phyloP scores from a whole-genome alignment of 2,888 invertebrate genomes.

The Parascotia fuliginaria region DNA sequence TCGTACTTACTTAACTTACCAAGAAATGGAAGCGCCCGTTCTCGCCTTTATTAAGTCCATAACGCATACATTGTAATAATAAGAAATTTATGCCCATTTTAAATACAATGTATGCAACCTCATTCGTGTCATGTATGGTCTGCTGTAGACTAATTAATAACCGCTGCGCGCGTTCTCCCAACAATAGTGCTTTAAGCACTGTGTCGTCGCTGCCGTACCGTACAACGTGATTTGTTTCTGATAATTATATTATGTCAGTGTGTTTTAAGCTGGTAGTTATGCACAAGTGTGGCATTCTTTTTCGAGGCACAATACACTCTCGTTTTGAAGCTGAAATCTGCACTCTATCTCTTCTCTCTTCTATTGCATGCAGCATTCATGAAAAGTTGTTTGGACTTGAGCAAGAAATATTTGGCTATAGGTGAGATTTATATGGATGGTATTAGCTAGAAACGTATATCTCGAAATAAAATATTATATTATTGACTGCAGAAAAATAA shows the following conservation, averaged over 20 bases:
- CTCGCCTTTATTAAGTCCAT: no score
- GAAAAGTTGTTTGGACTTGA: constrained; percentile 93
- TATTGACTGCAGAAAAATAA: background rate
- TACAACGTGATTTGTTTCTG: background rate
- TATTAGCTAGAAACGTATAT: constrained; percentile 21
- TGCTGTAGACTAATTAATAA: no score
- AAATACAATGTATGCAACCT: no score
- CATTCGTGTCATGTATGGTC: no score
- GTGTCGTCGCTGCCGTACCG: background rate
- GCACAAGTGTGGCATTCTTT: constrained; percentile 43
- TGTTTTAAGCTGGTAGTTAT: constrained; percentile 42
- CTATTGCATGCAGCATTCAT: constrained; percentile 92
- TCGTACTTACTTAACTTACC: no score
- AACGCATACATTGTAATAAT: no score
- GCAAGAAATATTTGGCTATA: constrained; percentile 91
- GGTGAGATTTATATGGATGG: constrained; percentile 76
- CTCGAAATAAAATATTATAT: constrained; percentile 5
- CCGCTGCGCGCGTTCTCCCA: no score
- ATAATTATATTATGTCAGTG: constrained; percentile 18
- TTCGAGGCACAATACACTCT: constrained; percentile 56
- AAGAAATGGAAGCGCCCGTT: no score
- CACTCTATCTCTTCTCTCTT: constrained; percentile 82
- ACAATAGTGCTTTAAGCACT: no score
- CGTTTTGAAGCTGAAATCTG: constrained; percentile 58
- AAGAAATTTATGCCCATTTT: no score